A percentile compares a stretch with the other conserved stretches of the same genome.
Evolutionary conservation across 2,113 vertebrate genomes (phyloP).

Genomic region (Oryzias celebensis): DNA sequence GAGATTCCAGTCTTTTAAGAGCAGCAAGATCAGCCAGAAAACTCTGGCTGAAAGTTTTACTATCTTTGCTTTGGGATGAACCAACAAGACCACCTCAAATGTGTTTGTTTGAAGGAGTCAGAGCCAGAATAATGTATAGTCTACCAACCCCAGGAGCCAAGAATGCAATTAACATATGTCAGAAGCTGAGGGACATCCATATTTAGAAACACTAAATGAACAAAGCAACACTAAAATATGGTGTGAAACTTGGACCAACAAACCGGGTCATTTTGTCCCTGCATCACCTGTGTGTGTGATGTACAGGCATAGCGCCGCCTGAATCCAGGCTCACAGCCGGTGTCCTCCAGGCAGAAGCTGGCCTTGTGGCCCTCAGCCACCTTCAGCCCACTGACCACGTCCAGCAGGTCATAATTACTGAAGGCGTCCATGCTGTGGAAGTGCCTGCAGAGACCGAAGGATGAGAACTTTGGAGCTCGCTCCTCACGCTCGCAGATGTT

Average conservation of each 20-base stretch:
- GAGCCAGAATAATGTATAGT: not conserved
- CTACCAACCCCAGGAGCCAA: not conserved
- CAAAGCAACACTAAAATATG: too few relatives aligned
- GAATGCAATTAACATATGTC: too few relatives aligned
- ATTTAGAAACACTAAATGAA: not conserved
- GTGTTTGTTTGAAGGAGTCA: not conserved
- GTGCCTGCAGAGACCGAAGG: conserved; percentile 62
- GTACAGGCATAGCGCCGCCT: conserved; percentile 83
- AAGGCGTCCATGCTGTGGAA: conserved; percentile 89
- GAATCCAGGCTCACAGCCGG: conserved; percentile 77
- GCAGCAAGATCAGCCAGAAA: not conserved
- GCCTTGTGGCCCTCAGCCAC: conserved; percentile 86
- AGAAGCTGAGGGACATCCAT: not conserved
- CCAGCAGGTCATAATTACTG: conserved; percentile 84
- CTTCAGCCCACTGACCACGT: conserved; percentile 65
- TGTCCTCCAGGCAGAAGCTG: conserved; percentile 87
- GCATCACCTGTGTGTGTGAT: conserved; percentile 80
- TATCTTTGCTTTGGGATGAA: not conserved
- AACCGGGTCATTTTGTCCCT: too few relatives aligned
- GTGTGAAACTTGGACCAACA: not conserved
- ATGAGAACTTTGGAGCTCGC: not conserved
- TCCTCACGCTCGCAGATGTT: too few relatives aligned
- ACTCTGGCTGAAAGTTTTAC: not conserved
- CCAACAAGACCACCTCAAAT: not conserved
- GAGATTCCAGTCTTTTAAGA: not conserved